Percentiles rank a stretch among this genome's conserved stretches.
These are phyloP conservation scores for Tromatobia lineatoria DNA, from an alignment of 2,888 invertebrate genomes.

Conservation along the genomic window DNA sequence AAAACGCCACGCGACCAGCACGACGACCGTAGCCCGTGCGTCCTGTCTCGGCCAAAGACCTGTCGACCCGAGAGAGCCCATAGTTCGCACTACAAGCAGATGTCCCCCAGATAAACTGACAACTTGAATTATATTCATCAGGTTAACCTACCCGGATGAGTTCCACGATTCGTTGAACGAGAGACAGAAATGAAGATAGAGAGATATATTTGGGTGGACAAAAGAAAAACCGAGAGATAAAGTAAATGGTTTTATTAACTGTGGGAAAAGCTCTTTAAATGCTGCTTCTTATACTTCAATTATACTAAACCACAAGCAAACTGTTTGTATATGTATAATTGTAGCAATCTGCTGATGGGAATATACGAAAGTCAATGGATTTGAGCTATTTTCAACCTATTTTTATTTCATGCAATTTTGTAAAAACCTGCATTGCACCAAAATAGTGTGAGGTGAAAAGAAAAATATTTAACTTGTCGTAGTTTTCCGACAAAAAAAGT, in stretches of 20 bases:
- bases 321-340: neutral
- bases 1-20: constrained; percentile 83
- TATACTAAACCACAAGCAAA: neutral
- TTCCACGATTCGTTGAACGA: constrained; percentile 66
- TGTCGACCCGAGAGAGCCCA: constrained; percentile 76
- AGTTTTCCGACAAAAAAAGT: no score
- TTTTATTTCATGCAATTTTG: no score
- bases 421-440: no score
- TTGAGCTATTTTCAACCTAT: neutral
- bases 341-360: neutral
- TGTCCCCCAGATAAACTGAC: constrained; percentile 78
- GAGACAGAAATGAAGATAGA: constrained; percentile 24
- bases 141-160: constrained; percentile 77
- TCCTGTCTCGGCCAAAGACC: constrained; percentile 75
- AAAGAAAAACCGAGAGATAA: constrained; percentile 75
- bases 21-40: constrained; percentile 67
- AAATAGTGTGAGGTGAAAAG: no score
- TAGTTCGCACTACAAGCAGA: constrained; percentile 72
- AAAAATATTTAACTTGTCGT: no score
- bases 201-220: constrained; percentile 38
- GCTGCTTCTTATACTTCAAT: neutral
- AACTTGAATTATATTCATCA: constrained; percentile 82
- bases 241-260: constrained; percentile 84
- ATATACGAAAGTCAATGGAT: neutral
- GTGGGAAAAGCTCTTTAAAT: constrained; percentile 79